Percentiles rank a stretch among this genome's conserved stretches.
These are phyloP conservation scores for Xestia xanthographa DNA, from an alignment of 2,888 invertebrate genomes.

Conservation along the genomic window DNA sequence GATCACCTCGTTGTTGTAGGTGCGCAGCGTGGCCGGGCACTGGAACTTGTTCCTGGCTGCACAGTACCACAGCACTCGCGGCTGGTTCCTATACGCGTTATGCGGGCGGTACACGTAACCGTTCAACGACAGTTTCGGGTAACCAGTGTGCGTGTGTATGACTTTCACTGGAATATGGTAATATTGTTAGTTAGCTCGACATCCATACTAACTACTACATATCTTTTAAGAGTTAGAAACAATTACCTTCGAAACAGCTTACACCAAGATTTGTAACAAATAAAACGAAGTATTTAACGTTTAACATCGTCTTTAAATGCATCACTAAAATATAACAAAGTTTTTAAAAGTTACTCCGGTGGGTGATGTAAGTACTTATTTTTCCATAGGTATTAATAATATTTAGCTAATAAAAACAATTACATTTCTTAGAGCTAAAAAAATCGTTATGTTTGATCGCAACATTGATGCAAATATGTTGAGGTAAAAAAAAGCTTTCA, in stretches of 20 bases:
- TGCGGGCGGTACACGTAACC: constrained; percentile 86
- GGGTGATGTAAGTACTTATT: constrained; percentile 45
- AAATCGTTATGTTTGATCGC: constrained; percentile 16
- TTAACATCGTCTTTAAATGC: constrained; percentile 21
- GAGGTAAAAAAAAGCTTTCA: constrained; percentile 1
- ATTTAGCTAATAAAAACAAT: constrained; percentile 11
- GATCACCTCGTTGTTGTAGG: constrained; percentile 80
- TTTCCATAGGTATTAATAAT: background rate
- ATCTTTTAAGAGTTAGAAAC: constrained; percentile 36
- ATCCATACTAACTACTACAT: constrained; percentile 3
- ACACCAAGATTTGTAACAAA: constrained; percentile 41
- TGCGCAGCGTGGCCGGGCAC: constrained; percentile 82
- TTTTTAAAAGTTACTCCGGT: constrained; percentile 35
- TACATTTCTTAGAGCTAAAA: background rate
- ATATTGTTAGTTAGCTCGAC: constrained; percentile 57
- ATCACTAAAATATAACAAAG: constrained; percentile 22
- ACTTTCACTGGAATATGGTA: constrained; percentile 80
- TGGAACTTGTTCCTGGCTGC: constrained; percentile 80
- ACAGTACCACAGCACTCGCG: constrained; percentile 86
- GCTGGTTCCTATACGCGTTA: constrained; percentile 86
- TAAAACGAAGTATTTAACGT: constrained; percentile 32
- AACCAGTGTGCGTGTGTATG: constrained; percentile 82
- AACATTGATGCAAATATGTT: constrained; percentile 2
- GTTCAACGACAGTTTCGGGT: constrained; percentile 82
- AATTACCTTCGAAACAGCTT: constrained; percentile 62